phyloP scores from a whole-genome alignment of 1,140 invertebrate genomes.

The Drosophila lacteicornis region DNA sequence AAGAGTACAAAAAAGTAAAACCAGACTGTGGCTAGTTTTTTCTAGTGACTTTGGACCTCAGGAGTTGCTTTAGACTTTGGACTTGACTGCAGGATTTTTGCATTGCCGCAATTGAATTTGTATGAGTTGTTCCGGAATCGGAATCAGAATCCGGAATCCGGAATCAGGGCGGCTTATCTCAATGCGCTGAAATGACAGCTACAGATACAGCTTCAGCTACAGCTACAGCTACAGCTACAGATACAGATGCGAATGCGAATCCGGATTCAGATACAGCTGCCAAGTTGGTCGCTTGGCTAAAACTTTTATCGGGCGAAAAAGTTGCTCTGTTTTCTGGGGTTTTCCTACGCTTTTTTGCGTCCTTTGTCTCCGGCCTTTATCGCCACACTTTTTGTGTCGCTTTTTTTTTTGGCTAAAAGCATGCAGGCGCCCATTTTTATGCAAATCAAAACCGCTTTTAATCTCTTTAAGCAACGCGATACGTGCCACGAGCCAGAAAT shows the following conservation, averaged over 20 bases:
- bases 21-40: background rate
- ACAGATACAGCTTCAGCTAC: constrained; percentile 12
- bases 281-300: constrained; percentile 30
- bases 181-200: constrained; percentile 52
- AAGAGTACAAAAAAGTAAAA: too few relatives aligned
- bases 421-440: constrained; percentile 71
- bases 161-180: constrained; percentile 50
- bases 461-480: constrained; percentile 64
- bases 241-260: background rate
- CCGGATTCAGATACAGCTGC: constrained; percentile 36
- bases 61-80: background rate
- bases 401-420: constrained; percentile 22
- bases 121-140: constrained; percentile 8
- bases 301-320: constrained; percentile 59
- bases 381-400: background rate
- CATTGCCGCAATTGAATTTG: constrained; percentile 31
- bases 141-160: too few relatives aligned
- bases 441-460: constrained; percentile 74
- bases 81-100: constrained; percentile 6
- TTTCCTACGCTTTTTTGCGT: constrained; percentile 29
- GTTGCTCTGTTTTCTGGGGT: constrained; percentile 41
- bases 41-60: too few relatives aligned
- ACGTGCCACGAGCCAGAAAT: constrained; percentile 58
- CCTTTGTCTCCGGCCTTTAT: constrained; percentile 21
- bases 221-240: background rate